Base-by-base conservation (phyloP, 2,797 vertebrate species). In the Sebastiscus tertius region DNA sequence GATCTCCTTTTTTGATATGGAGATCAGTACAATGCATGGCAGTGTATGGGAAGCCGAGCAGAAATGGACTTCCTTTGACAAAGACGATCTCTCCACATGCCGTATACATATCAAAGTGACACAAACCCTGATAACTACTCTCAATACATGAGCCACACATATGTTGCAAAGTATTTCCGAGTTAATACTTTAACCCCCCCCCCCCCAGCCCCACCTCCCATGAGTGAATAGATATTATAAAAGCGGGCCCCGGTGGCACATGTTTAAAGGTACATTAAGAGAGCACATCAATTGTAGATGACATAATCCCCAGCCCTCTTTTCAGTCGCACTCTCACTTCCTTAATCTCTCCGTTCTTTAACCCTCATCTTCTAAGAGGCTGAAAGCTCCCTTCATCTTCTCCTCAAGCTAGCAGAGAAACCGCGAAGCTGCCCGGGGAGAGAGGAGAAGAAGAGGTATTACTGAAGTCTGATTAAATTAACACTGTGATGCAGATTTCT, bases 211-310 rank as follows among this genome's bases (percentile, higher is more conserved):
- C 42, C 56, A 36, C 78, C 75, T 81, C 75, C 82, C 72, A 24
- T 75, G 77, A 88, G 68, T 90, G 90, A 93, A 92, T 77, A 92
- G 91, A 88, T 80, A 86, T 91, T 89, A 91, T 93, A 87, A 95
- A 91, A 93, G 91, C 88, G 80, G 89, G 84, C 92, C 92, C 92
- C 89, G 83, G 93, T 91, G 91, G 92, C 91, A 93, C 93, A 92
- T 92, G 92, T 94, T 93, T 93, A 94, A 94, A 94, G 93, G 90
- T 93, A 94, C 92, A 95, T 95, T 94, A 94, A 94, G 92, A 92
- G 92, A 94, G 90, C 89, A 92, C 93, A 94, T 94, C 94, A 94
- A 93, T 94, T 94, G 91, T 84, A 86, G 91, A 94, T 94, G 94
- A 94, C 93, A 95, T 94, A 94, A 94, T 95, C 94, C 93, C 84